phyloP scores from a whole-genome alignment of 2,888 invertebrate species.

The Bombylius major region DNA sequence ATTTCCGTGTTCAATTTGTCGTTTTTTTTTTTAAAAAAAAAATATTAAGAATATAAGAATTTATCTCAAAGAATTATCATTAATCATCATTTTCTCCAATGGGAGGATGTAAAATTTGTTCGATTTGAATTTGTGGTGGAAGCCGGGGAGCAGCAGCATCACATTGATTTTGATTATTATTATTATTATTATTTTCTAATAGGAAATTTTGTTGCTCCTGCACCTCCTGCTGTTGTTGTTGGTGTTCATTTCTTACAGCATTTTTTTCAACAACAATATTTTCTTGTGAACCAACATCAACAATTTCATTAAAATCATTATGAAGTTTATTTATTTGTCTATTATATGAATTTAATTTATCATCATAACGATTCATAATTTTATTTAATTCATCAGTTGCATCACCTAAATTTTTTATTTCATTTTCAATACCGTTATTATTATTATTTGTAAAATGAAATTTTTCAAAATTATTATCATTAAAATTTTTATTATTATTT shows the following conservation, averaged over 20 bases:
- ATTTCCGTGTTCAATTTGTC: too few relatives aligned
- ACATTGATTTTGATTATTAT: too few relatives aligned
- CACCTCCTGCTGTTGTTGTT: too few relatives aligned
- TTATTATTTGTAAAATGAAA: neutral
- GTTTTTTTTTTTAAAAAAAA: too few relatives aligned
- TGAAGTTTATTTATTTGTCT: conserved; percentile 18
- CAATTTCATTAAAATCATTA: conserved; percentile 20
- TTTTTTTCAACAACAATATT: conserved; percentile 17
- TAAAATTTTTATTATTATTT: neutral
- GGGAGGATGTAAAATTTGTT: too few relatives aligned
- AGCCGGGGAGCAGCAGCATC: too few relatives aligned
- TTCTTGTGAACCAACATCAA: conserved; percentile 17
- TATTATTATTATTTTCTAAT: too few relatives aligned
- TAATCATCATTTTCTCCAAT: too few relatives aligned
- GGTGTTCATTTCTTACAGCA: neutral
- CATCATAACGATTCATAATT: conserved; percentile 17
- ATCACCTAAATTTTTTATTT: neutral
- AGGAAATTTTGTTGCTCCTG: too few relatives aligned
- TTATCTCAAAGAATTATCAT: too few relatives aligned
- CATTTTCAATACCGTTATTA: neutral
- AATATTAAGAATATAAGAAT: too few relatives aligned
- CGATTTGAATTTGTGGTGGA: too few relatives aligned
- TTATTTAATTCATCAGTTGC: neutral
- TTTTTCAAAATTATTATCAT: neutral
- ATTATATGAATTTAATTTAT: conserved; percentile 17